phyloP scores from a whole-genome alignment of 2,113 vertebrate species.

The Holacanthus passer region DNA sequence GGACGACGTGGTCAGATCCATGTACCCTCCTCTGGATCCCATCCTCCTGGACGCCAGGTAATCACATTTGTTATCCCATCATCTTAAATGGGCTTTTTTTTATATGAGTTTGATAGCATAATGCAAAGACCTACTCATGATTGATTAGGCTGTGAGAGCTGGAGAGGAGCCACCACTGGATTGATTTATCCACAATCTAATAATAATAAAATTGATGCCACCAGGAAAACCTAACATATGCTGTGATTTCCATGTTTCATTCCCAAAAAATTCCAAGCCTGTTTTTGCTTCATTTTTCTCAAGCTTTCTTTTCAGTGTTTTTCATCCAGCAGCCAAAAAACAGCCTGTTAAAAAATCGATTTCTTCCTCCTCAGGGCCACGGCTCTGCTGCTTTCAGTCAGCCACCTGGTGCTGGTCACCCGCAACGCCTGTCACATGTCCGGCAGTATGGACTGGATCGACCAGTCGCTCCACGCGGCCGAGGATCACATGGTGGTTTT shows the following conservation, averaged over 20 bases:
- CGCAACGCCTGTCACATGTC: conserved; percentile 94
- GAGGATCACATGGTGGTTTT: conserved; percentile 95
- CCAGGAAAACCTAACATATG: not conserved
- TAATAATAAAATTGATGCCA: conserved; percentile 8
- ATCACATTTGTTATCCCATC: conserved; percentile 24
- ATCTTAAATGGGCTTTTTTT: conserved; percentile 5
- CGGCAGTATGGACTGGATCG: conserved; percentile 93
- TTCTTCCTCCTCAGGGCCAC: conserved; percentile 85
- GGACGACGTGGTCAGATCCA: conserved; percentile 94
- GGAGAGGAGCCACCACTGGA: not conserved
- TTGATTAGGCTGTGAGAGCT: not conserved
- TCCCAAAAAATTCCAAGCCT: not conserved
- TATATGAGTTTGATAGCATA: not conserved
- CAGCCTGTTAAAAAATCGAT: not conserved
- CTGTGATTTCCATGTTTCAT: not conserved
- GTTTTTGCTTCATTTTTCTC: not conserved
- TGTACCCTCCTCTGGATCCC: conserved; percentile 96
- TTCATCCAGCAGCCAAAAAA: not conserved
- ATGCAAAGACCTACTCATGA: conserved; percentile 3
- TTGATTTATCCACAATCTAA: conserved; percentile 12
- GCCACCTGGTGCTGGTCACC: conserved; percentile 95
- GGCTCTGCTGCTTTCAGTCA: conserved; percentile 92
- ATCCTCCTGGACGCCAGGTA: conserved; percentile 96
- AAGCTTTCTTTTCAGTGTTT: not conserved
- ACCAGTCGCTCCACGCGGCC: conserved; percentile 90